Conservation (phyloP, 1,140 invertebrate genomes). For the Samia ricini region DNA sequence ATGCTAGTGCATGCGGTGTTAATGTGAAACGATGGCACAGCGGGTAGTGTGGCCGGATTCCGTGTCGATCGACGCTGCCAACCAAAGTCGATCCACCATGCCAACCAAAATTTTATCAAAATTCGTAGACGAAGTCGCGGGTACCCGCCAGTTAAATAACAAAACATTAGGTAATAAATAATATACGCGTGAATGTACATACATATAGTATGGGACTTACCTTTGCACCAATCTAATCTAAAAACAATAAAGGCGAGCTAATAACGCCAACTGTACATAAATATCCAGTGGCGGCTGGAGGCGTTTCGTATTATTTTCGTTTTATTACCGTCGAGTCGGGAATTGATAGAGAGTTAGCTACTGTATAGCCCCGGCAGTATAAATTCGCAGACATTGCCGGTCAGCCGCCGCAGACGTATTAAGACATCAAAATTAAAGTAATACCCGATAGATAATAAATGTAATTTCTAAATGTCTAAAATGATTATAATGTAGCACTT, state of each 20-base stretch:
- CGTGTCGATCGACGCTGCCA: no score
- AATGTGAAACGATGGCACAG: no score
- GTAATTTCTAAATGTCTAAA: no score
- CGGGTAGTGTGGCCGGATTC: no score
- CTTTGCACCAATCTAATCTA: constrained; percentile 18
- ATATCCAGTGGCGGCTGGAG: constrained; percentile 43
- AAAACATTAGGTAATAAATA: neutral
- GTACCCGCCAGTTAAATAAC: neutral
- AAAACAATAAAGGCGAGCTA: constrained; percentile 46
- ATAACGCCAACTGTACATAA: constrained; percentile 54
- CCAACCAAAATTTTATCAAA: no score
- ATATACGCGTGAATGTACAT: neutral
- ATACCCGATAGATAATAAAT: constrained; percentile 54
- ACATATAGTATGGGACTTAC: neutral
- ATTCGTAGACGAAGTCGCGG: no score
- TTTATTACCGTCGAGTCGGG: constrained; percentile 61
- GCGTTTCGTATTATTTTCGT: constrained; percentile 59
- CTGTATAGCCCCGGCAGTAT: constrained; percentile 50
- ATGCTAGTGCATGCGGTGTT: no score
- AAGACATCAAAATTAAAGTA: constrained; percentile 59
- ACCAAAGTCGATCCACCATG: no score
- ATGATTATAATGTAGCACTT: no score
- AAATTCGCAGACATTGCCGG: constrained; percentile 57
- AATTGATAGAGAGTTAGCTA: constrained; percentile 66
- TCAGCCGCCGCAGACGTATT: constrained; percentile 49